These are phyloP conservation scores for Cynocephalus volans DNA, from an alignment of 2,113 vertebrate genomes.

Conservation along the genomic window DNA sequence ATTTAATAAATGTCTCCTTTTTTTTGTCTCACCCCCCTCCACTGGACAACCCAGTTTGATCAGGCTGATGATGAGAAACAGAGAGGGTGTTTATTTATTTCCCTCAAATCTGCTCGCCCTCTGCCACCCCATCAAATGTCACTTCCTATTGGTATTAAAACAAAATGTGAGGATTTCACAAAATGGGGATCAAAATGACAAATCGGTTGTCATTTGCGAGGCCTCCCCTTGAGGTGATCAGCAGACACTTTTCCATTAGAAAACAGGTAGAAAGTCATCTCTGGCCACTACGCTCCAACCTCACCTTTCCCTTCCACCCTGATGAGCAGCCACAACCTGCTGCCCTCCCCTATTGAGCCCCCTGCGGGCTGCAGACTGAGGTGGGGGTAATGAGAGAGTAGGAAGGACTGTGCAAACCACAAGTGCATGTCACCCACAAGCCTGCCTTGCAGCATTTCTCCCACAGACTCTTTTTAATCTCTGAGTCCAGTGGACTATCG, in stretches of 20 bases:
- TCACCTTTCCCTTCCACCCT: neutral
- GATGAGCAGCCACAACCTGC: neutral
- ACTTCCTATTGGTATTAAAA: neutral
- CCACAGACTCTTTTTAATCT: neutral
- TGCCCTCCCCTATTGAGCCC: neutral
- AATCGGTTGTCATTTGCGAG: neutral
- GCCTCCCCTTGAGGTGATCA: slow-evolving; percentile 1
- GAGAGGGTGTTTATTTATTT: neutral
- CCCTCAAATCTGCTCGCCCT: neutral
- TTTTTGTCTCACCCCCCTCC: neutral
- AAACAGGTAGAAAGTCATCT: neutral
- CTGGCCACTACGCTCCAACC: neutral
- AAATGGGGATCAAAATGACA: neutral
- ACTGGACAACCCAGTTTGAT: neutral
- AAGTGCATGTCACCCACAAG: neutral
- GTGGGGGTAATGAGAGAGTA: neutral
- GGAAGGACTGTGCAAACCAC: slow-evolving; percentile 46
- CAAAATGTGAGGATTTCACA: neutral
- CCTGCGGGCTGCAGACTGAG: neutral
- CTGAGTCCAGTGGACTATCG: neutral
- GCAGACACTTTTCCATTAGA: neutral
- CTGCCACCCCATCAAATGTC: neutral
- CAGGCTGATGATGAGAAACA: neutral
- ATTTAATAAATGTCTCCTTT: neutral
- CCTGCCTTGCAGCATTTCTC: neutral